A percentile compares a stretch with the other conserved stretches of the same genome.
Conservation (phyloP, 2,113 vertebrate species). For the Grammomys dolichurus region DNA sequence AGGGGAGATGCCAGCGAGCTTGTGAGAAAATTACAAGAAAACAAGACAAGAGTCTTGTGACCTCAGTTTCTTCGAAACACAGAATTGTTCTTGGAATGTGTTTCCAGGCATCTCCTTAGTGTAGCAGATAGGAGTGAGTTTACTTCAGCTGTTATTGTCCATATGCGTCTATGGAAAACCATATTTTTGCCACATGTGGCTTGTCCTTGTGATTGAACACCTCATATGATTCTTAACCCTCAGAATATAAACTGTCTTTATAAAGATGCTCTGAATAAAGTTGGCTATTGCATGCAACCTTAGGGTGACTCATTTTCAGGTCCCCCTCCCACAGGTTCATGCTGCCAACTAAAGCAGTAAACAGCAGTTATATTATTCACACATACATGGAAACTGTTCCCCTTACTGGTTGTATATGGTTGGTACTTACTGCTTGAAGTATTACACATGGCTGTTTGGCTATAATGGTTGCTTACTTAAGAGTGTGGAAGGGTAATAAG, state of each 20-base stretch:
- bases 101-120: not conserved
- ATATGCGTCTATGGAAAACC: not conserved
- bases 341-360: not conserved
- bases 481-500: not conserved
- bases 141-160: not conserved
- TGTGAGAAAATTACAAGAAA: not conserved
- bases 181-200: not conserved
- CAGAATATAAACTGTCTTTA: not conserved
- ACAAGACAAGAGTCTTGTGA: not conserved
- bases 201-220: not conserved
- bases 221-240: not conserved
- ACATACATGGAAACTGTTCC: not conserved
- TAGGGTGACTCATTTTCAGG: not conserved
- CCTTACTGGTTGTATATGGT: not conserved
- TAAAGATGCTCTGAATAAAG: not conserved
- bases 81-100: not conserved
- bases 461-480: not conserved
- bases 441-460: not conserved
- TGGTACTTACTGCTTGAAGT: not conserved
- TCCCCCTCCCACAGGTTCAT: not conserved
- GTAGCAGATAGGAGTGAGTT: not conserved
- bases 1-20: not conserved
- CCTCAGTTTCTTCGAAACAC: not conserved
- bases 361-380: not conserved
- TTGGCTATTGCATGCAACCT: not conserved